Evolutionary conservation across 53 echinoderm and acorn worm species (phyloP).

Genomic region (Hippasteria phrygiana): DNA sequence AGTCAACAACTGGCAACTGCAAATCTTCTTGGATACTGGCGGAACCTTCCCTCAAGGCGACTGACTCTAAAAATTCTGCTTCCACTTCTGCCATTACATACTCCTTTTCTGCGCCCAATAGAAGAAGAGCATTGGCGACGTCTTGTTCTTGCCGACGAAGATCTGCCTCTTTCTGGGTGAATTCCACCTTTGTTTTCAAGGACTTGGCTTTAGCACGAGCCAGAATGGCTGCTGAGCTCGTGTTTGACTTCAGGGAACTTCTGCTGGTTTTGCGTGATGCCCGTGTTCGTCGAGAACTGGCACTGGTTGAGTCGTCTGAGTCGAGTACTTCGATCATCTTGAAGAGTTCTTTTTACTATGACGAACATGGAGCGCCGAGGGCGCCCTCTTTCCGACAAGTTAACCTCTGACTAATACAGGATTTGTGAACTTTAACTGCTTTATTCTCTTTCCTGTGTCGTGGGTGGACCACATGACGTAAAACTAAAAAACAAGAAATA

Average conservation of each 20-base stretch:
- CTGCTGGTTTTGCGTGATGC: neutral
- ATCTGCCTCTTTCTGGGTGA: conserved; percentile 64
- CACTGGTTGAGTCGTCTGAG: conserved; percentile 39
- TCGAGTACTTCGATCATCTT: conserved; percentile 48
- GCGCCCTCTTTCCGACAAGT: no score
- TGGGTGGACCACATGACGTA: no score
- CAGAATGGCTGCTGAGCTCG: conserved; percentile 68
- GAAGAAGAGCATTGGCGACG: conserved; percentile 64
- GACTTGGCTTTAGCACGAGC: conserved; percentile 73
- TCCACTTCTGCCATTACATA: conserved; percentile 72
- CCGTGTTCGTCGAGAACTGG: conserved; percentile 31
- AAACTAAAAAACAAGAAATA: no score
- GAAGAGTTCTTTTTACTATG: conserved; percentile 32
- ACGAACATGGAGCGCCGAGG: no score
- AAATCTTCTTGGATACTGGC: conserved; percentile 33
- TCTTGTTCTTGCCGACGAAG: conserved; percentile 59
- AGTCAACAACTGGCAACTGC: conserved; percentile 40
- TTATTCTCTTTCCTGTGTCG: no score
- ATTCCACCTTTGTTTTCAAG: conserved; percentile 67
- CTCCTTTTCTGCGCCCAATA: conserved; percentile 73
- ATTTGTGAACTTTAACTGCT: no score
- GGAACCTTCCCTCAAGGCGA: conserved; percentile 40
- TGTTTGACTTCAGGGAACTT: conserved; percentile 53
- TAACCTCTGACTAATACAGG: no score
- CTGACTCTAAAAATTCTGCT: conserved; percentile 61